These are phyloP conservation scores for Schlechtendalia chinensis DNA, from an alignment of 1,140 invertebrate genomes.

Conservation along the genomic window DNA sequence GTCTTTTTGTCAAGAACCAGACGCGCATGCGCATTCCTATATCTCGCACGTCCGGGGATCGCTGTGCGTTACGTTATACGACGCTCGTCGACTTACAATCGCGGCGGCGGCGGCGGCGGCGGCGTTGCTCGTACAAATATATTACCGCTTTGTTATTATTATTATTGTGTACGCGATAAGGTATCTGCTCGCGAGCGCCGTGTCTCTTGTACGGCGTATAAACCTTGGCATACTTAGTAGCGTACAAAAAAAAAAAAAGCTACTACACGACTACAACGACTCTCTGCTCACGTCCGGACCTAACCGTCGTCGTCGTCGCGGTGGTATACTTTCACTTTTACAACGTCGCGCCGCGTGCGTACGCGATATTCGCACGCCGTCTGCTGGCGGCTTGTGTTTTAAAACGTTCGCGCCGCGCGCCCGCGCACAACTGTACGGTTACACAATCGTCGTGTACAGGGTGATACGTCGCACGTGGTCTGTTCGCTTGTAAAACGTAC, in stretches of 20 bases:
- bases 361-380: constrained; percentile 27
- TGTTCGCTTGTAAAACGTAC: too few species aligned
- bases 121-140: too few species aligned
- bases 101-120: neutral
- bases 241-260: constrained; percentile 34
- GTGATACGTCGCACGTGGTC: too few species aligned
- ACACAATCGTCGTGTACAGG: constrained; percentile 12
- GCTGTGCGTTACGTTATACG: neutral
- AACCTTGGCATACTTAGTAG: constrained; percentile 49
- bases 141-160: neutral
- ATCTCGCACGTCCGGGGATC: constrained; percentile 19
- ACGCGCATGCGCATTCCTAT: constrained; percentile 6
- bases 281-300: constrained; percentile 32
- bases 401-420: neutral
- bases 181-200: neutral
- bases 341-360: neutral
- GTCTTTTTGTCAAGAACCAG: too few species aligned
- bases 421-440: neutral
- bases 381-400: constrained; percentile 19
- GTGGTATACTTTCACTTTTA: constrained; percentile 46
- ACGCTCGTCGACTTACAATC: constrained; percentile 5
- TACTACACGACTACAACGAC: neutral
- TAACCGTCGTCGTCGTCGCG: neutral
- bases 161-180: constrained; percentile 6
- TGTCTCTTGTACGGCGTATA: neutral